Conservation (phyloP, 1,140 invertebrate species). For the Pentalonia nigronervosa region DNA sequence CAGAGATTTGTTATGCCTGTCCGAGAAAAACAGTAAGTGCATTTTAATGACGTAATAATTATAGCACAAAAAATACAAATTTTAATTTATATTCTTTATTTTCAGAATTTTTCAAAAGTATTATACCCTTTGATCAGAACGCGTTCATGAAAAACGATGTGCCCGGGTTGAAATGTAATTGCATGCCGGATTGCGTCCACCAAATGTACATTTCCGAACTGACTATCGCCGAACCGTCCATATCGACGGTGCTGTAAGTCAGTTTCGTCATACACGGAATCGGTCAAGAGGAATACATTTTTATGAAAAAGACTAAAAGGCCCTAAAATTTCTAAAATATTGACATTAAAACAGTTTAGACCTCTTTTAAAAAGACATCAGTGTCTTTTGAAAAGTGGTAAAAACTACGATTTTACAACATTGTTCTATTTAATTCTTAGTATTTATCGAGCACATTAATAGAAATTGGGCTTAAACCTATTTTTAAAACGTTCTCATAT, state of each 20-base stretch:
- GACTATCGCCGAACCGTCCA: slow-evolving; percentile 48
- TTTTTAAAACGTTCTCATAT: background rate
- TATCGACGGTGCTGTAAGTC: slow-evolving; percentile 36
- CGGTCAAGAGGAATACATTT: background rate
- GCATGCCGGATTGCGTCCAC: slow-evolving; percentile 61
- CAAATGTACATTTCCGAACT: slow-evolving; percentile 61
- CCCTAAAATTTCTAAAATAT: background rate
- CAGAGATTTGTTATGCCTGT: slow-evolving; percentile 61
- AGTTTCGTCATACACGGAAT: background rate
- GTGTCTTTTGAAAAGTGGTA: background rate
- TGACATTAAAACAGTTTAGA: background rate
- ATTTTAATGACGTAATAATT: background rate
- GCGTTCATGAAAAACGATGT: slow-evolving; percentile 58
- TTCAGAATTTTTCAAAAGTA: slow-evolving; percentile 61
- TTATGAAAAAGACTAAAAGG: background rate
- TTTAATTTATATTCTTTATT: background rate
- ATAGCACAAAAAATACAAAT: background rate
- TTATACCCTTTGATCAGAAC: slow-evolving; percentile 55
- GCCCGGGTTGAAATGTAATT: slow-evolving; percentile 60
- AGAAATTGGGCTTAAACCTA: background rate
- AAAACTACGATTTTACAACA: background rate
- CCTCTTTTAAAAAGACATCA: background rate
- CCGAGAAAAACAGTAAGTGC: slow-evolving; percentile 61
- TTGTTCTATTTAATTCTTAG: no score
- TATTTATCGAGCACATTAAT: background rate